Evolutionary conservation across 1,140 invertebrate genomes (phyloP), one percentile per base, ranked within the genome.

Genomic region (Diachasma alloeum): DNA sequence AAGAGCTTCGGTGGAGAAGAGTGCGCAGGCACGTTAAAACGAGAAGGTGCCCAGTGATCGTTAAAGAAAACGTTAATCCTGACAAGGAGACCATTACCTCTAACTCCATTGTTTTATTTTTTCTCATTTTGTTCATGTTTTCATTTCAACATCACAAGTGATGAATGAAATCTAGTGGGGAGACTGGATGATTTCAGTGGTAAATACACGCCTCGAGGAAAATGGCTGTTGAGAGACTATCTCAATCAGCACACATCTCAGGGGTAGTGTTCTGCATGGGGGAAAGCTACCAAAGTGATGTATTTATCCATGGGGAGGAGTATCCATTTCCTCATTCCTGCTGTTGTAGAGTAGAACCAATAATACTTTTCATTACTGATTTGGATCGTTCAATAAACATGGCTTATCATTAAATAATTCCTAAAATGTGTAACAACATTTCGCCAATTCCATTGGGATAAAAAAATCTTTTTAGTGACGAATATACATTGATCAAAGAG

Each of bases 51-150:
- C 48, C 19, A 39, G 44, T 42, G 77, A 75, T 82, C 81, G 78
- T 83, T 82, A 81, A 81, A 82, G 81, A 81, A 82, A 83, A 80
- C 83, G 81, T 83, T 82, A 81, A 83, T 82, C 81, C 78, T 81
- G 79, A 81, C 79, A 79, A 83, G 82, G 74, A 76, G 75, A 77
- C 74, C 77, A 75, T 79, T 75, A 72, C 48, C 73, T 71, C 63
- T 73, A 48, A 69, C 72, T 68, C 48, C 36, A 66, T n/a, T 48
- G 11, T 37, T 9, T 22, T 17, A 72, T 75, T 75, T 74, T 22
- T 36, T 42, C 31, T 69, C 72, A 68, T 76, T 74, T 67, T 19
- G 48, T 19, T n/a, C 48, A 42, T 42, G 39, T 42, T 42, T 42
- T 42, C 39, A 42, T 53, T 53, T 53, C 48, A 53, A 19, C 48